A percentile compares a stretch with the other conserved stretches of the same genome.
These are phyloP conservation scores for Amphimallon solstitiale DNA, from an alignment of 2,888 invertebrate genomes.

Conservation along the genomic window DNA sequence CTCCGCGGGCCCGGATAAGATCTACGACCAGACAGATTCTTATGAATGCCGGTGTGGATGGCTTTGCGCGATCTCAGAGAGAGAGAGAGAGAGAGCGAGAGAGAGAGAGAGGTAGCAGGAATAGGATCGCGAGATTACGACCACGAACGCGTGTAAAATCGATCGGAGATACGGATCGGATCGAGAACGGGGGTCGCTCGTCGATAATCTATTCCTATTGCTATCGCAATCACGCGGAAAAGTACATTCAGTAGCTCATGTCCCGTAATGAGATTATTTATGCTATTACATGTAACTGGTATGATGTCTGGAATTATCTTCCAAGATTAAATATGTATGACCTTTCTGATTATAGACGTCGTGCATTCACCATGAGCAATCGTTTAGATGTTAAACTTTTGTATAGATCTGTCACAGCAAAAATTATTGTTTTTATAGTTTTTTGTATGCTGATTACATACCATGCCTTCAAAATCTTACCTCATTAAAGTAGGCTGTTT, in stretches of 20 bases:
- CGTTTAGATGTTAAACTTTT: too few relatives aligned
- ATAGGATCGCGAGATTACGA: slow-evolving; percentile 31
- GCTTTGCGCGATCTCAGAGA: slow-evolving; percentile 13
- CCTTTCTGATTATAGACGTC: too few relatives aligned
- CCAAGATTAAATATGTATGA: too few relatives aligned
- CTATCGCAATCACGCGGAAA: slow-evolving; percentile 9
- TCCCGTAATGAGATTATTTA: slow-evolving; percentile 17
- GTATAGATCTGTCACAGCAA: too few relatives aligned
- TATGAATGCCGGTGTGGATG: slow-evolving; percentile 7
- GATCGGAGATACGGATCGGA: slow-evolving; percentile 38
- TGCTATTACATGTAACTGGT: too few relatives aligned
- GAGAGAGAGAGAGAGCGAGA: too few relatives aligned
- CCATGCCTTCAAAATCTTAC: too few relatives aligned
- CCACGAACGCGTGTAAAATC: slow-evolving; percentile 32
- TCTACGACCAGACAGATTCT: slow-evolving; percentile 39
- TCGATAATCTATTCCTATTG: slow-evolving; percentile 36
- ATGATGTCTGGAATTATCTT: too few relatives aligned
- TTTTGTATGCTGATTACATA: too few relatives aligned
- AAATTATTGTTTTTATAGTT: too few relatives aligned
- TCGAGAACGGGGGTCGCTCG: slow-evolving; percentile 39
- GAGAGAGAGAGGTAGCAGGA: slow-evolving; percentile 15
- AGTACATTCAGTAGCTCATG: slow-evolving; percentile 22
- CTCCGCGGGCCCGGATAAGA: slow-evolving; percentile 44
- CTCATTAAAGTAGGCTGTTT: too few relatives aligned
- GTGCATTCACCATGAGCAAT: too few relatives aligned